Evolutionary conservation across 2,113 vertebrate species (phyloP), one percentile per base, ranked within the genome.

Genomic region (Nannobrachium achirus): DNA sequence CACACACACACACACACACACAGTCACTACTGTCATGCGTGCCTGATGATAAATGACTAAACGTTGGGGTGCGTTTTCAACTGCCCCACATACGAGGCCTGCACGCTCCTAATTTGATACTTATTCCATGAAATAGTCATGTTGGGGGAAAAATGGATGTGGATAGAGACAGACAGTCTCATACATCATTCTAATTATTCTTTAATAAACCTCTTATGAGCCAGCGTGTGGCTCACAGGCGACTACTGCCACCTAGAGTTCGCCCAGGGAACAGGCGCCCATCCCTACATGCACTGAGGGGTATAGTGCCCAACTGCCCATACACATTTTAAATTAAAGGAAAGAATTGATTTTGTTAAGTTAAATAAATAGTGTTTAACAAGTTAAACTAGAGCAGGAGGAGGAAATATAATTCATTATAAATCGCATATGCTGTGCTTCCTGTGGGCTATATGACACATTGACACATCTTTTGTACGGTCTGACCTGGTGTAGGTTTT

Each of bases 161-260:
- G 88, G 86, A 91, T 89, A 74, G 84, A 91, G 81, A 91, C 82
- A 90, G 91, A 91, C 90, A 88, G 85, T 89, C 82, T 75, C 89
- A 91, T 92, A 88, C 76, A 90, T 91, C 91, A 88, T 84, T 89
- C 69, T 85, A 91, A 92, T 92, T 83, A 88, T 91, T 92, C 86
- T 89, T 90, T 89, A 90, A 92, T 92, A 91, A 87, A 87, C 78
- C 89, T 82, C 56, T 67, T 86, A 69, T 69, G 66, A 74, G 56
- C 25, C 63, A 39, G 44, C 49, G 53, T 50, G 56, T 20, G 52
- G 61, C 71, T 75, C 44, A 65, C 39, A 85, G 87, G 85, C 81
- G 77, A 88, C 91, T 90, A 91, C 90, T 94, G 93, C 93, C 93
- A 92, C 87, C 93, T 94, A 92, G 81, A 78, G 92, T 75, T 78